Conservation (phyloP, 1,140 invertebrate species). For the Ganaspis sp. region DNA sequence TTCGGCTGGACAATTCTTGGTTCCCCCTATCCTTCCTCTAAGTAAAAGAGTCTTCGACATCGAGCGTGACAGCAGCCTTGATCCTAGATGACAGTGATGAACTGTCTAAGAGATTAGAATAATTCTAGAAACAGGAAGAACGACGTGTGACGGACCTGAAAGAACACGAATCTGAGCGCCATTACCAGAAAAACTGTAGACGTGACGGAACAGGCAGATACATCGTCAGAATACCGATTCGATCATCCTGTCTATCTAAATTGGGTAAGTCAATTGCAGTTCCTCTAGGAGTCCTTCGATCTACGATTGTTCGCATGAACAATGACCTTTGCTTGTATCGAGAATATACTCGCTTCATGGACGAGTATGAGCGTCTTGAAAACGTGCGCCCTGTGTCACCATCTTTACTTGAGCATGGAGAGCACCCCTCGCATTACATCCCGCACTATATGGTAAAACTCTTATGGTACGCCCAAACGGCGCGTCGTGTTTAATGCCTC, state of each 20-base stretch:
- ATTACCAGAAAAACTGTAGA: background rate
- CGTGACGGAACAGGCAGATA: background rate
- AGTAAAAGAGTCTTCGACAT: too few relatives aligned
- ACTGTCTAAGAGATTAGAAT: background rate
- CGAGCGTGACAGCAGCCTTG: too few relatives aligned
- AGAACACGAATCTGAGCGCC: constrained; percentile 14
- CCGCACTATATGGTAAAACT: background rate
- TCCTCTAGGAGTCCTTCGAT: background rate
- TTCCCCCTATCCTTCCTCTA: too few relatives aligned
- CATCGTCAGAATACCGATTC: constrained; percentile 7
- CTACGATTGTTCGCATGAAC: background rate
- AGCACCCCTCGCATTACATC: background rate
- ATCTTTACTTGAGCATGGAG: background rate
- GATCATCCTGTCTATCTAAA: background rate
- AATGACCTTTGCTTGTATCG: background rate
- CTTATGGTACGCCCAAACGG: too few relatives aligned
- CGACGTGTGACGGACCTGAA: too few relatives aligned
- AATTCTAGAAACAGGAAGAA: constrained; percentile 33
- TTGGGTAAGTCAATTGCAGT: background rate
- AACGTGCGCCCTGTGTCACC: background rate
- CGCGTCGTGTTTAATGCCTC: constrained; percentile 23
- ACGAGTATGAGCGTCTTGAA: constrained; percentile 18
- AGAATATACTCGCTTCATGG: background rate
- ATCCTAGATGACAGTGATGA: too few relatives aligned
- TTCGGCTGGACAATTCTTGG: constrained; percentile 27